Percentiles rank a stretch among this genome's conserved stretches.
Evolutionary conservation across 2,113 vertebrate genomes (phyloP).

Genomic region (Turdus rufiventris): DNA sequence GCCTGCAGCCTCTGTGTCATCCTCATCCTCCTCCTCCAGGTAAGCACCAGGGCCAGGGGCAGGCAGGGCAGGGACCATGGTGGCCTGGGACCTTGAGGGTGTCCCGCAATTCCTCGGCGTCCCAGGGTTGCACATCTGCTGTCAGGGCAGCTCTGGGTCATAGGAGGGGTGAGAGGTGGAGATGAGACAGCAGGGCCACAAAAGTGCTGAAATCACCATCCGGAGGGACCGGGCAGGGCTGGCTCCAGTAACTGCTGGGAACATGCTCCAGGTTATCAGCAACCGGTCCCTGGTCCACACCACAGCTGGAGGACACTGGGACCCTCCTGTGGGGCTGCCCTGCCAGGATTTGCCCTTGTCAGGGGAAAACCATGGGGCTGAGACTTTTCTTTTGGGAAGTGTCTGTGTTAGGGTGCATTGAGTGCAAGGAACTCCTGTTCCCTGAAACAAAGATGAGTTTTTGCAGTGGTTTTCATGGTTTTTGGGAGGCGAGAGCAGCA

Average conservation of each 20-base stretch:
- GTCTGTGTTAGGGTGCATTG: neutral
- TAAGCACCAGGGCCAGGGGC: neutral
- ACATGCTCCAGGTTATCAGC: neutral
- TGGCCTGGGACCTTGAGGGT: neutral
- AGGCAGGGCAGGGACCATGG: neutral
- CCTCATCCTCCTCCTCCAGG: constrained; percentile 10
- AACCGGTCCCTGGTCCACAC: accelerated
- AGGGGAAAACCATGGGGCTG: accelerated
- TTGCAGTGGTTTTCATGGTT: neutral
- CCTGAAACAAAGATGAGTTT: neutral
- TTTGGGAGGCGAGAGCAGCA: accelerated
- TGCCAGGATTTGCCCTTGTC: neutral
- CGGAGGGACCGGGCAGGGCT: neutral
- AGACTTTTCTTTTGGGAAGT: neutral
- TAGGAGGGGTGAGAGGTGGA: neutral
- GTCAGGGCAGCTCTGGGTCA: neutral
- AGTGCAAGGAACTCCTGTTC: neutral
- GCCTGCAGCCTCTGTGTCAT: constrained; percentile 25
- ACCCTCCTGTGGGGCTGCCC: neutral
- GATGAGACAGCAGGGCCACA: neutral
- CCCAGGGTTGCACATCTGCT: accelerated
- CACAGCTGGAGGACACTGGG: neutral
- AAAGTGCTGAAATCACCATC: constrained; percentile 21
- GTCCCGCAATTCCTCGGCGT: neutral
- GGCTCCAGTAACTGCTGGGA: neutral